These are phyloP conservation scores for Bilobella aurantiaca DNA, from an alignment of 1,140 invertebrate genomes.

Conservation along the genomic window DNA sequence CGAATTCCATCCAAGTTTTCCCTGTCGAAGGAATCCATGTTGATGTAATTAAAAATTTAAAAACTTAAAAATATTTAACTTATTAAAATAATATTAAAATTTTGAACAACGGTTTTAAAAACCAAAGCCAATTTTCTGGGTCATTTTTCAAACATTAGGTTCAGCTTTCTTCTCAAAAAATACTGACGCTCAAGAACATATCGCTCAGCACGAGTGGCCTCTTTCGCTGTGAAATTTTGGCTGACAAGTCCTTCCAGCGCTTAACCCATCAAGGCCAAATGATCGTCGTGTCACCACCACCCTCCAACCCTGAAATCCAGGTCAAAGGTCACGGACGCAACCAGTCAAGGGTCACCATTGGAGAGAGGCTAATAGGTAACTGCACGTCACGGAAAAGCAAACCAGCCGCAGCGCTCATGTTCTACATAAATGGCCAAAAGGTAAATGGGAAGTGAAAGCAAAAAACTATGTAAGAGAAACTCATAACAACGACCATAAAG, in stretches of 20 bases:
- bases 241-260: constrained; percentile 44
- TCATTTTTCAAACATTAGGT: neutral
- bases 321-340: neutral
- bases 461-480: neutral
- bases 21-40: constrained; percentile 1
- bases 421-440: constrained; percentile 9
- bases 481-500: neutral
- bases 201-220: constrained; percentile 54
- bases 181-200: constrained; percentile 52
- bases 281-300: constrained; percentile 2
- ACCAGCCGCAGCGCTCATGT: neutral
- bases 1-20: neutral
- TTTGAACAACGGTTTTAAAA: too few species aligned
- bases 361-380: neutral
- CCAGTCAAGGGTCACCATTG: neutral
- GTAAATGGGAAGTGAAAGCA: neutral
- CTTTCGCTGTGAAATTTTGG: constrained; percentile 66
- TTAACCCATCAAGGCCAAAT: neutral
- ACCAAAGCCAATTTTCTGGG: neutral
- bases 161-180: neutral
- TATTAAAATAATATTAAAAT: too few species aligned
- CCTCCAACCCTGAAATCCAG: neutral
- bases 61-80: neutral
- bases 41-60: neutral
- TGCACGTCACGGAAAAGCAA: neutral